These are phyloP conservation scores for Oscarella lobularis DNA, from an alignment of 37 sponge, comb jelly and placozoan genomes.

Conservation along the genomic window DNA sequence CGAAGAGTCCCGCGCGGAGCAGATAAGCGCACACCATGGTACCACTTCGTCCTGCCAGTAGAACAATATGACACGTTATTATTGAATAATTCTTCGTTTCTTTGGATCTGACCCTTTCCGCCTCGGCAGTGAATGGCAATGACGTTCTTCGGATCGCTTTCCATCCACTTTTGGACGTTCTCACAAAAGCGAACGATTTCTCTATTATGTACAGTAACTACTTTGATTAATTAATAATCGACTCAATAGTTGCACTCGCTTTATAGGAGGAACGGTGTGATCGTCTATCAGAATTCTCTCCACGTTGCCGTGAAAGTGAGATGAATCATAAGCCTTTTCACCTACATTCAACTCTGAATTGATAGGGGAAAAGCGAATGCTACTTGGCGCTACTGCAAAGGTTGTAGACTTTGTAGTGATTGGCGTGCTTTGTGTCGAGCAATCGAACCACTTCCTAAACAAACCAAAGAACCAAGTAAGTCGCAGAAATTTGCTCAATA, in stretches of 20 bases:
- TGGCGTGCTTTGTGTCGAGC: constrained; percentile 31
- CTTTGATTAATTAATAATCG: too few relatives aligned
- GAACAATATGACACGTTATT: not conserved
- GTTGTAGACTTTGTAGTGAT: constrained; percentile 59
- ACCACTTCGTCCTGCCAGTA: constrained; percentile 29
- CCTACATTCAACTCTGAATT: not conserved
- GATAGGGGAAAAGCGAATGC: too few relatives aligned
- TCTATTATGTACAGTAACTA: too few relatives aligned
- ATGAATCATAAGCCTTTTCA: constrained; percentile 18
- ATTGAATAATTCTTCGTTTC: not conserved
- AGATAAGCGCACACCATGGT: constrained; percentile 36
- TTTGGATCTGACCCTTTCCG: constrained; percentile 40
- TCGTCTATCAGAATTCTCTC: constrained; percentile 17
- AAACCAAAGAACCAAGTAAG: too few relatives aligned
- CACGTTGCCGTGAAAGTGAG: constrained; percentile 12
- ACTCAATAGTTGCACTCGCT: constrained; percentile 3
- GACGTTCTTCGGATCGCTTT: constrained; percentile 26
- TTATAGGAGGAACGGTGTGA: constrained; percentile 25
- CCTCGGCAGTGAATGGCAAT: constrained; percentile 67
- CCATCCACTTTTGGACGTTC: constrained; percentile 33
- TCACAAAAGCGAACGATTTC: constrained; percentile 44
- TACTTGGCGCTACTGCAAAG: constrained; percentile 61
- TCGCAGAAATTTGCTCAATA: too few relatives aligned
- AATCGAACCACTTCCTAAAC: constrained; percentile 35
- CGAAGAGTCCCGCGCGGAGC: constrained; percentile 30